These are phyloP conservation scores for Cathartes aura DNA, from an alignment of 2,113 vertebrate genomes.

Conservation along the genomic window DNA sequence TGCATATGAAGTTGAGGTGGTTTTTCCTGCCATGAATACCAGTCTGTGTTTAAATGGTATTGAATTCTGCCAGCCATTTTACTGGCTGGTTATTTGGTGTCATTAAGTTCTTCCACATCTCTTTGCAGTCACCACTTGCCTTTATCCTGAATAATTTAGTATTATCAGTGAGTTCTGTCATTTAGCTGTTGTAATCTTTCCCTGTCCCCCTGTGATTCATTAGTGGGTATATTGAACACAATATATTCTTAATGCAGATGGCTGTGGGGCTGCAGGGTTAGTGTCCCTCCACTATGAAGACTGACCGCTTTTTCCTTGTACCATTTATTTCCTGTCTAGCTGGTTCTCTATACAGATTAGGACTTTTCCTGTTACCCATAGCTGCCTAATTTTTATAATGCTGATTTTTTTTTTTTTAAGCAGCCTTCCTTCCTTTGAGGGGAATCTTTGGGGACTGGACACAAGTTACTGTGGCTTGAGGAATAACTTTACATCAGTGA, in stretches of 20 bases:
- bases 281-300: neutral
- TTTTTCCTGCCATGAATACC: neutral
- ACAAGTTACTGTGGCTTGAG: neutral
- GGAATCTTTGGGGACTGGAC: neutral
- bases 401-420: neutral
- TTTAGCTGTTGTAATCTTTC: neutral
- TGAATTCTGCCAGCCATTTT: neutral
- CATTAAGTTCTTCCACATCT: neutral
- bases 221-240: neutral
- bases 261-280: neutral
- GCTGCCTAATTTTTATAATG: neutral
- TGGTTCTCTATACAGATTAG: neutral
- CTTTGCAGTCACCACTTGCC: neutral
- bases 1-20: neutral
- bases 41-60: neutral
- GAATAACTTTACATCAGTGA: neutral
- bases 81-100: neutral
- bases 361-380: neutral
- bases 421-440: neutral
- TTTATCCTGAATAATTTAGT: neutral
- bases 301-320: neutral
- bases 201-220: neutral
- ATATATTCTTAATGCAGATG: neutral
- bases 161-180: neutral
- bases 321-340: neutral